Percentiles rank a stretch among this genome's conserved stretches.
Evolutionary conservation across 1,140 invertebrate genomes (phyloP).

Genomic region (Apis florea): DNA sequence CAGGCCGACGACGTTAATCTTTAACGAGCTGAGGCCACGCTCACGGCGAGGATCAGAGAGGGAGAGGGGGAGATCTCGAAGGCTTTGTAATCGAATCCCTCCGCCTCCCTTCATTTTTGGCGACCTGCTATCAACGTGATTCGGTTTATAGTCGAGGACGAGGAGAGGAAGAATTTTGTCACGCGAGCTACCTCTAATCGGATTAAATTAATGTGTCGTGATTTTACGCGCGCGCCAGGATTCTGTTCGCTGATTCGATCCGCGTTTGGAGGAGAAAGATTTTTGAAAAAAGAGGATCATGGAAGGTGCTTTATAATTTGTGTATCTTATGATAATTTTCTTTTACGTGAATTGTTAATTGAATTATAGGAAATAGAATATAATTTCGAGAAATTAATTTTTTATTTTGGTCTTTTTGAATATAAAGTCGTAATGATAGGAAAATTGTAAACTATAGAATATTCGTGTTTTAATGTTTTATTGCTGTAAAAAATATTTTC

Average conservation of each 20-base stretch:
- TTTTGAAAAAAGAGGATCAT: no score
- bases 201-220: constrained; percentile 10
- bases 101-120: constrained; percentile 18
- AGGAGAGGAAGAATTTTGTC: constrained; percentile 34
- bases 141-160: constrained; percentile 48
- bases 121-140: constrained; percentile 35
- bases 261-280: no score
- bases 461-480: no score
- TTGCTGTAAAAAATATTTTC: no score
- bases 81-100: constrained; percentile 64
- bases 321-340: no score
- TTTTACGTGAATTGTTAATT: no score
- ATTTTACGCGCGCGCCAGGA: neutral
- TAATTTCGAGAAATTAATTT: no score
- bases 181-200: constrained; percentile 2
- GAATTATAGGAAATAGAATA: no score
- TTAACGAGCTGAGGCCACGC: constrained; percentile 58
- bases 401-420: no score
- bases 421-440: no score
- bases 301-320: no score
- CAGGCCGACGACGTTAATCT: constrained; percentile 60
- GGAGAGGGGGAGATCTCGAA: constrained; percentile 8
- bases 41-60: neutral
- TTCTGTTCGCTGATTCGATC: neutral
- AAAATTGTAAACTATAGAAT: no score